Conservation (phyloP, 2,888 invertebrate genomes). For the Tipula vernalis region DNA sequence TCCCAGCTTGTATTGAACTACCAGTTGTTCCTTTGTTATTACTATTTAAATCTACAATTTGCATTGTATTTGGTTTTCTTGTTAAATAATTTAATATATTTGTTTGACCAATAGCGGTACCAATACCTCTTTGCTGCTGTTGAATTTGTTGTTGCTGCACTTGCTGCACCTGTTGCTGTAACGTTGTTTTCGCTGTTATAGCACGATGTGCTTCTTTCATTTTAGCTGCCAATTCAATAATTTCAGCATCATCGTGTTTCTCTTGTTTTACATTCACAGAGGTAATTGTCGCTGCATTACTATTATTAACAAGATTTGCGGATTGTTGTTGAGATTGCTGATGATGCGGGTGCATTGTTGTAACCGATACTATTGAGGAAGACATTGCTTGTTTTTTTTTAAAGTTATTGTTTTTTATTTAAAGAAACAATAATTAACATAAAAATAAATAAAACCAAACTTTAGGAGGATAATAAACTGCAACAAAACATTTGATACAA, state of each 20-base stretch:
- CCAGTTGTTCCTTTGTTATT: constrained; percentile 9
- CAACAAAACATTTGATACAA: background rate
- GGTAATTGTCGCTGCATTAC: constrained; percentile 7
- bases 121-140: constrained; percentile 8
- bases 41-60: background rate
- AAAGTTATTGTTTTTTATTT: background rate
- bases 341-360: background rate
- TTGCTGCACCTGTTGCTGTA: constrained; percentile 22
- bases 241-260: constrained; percentile 67
- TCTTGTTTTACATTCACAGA: constrained; percentile 30
- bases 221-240: constrained; percentile 72
- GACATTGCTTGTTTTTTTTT: constrained; percentile 6
- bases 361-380: constrained; percentile 4
- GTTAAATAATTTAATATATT: constrained; percentile 51
- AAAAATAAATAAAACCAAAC: background rate
- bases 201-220: constrained; percentile 74
- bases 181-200: constrained; percentile 37
- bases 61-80: constrained; percentile 31
- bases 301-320: background rate
- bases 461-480: background rate
- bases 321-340: background rate
- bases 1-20: background rate
- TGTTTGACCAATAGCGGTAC: constrained; percentile 28
- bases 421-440: background rate
- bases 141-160: constrained; percentile 14